Percentiles rank a stretch among this genome's conserved stretches.
Conservation (phyloP, 2,113 vertebrate species). For the Bujurquina vittata region DNA sequence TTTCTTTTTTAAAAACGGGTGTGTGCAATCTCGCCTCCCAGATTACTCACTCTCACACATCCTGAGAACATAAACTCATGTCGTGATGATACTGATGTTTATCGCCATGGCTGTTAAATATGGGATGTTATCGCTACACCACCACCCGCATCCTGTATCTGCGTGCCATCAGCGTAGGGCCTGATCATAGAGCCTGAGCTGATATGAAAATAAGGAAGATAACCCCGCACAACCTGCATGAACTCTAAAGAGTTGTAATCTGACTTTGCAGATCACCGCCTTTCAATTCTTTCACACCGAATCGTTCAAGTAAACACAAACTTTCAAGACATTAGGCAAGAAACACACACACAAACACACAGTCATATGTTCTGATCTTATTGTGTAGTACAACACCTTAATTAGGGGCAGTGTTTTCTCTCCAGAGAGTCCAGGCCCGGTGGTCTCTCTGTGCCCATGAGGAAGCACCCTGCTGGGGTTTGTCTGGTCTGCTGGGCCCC, state of each 20-base stretch:
- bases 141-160: conserved; percentile 8
- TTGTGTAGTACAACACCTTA: background rate
- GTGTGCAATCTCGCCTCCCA: background rate
- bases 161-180: conserved; percentile 2
- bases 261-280: background rate
- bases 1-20: background rate
- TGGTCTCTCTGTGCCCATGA: conserved; percentile 41
- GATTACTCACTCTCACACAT: background rate
- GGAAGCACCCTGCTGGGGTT: conserved; percentile 49
- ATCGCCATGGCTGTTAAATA: background rate
- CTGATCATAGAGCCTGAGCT: conserved; percentile 6
- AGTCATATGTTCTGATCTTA: background rate
- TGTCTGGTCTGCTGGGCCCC: conserved; percentile 20
- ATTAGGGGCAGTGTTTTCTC: background rate
- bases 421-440: background rate
- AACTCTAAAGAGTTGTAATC: background rate
- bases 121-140: conserved; percentile 17
- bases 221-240: conserved; percentile 8
- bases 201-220: conserved; percentile 8
- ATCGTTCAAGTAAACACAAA: background rate
- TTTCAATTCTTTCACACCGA: background rate
- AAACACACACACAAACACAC: background rate
- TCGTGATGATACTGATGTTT: conserved; percentile 11
- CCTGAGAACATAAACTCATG: background rate
- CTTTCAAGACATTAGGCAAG: background rate